Conservation (phyloP, 53 echinoderm and acorn worm genomes). For the Astropecten irregularis region DNA sequence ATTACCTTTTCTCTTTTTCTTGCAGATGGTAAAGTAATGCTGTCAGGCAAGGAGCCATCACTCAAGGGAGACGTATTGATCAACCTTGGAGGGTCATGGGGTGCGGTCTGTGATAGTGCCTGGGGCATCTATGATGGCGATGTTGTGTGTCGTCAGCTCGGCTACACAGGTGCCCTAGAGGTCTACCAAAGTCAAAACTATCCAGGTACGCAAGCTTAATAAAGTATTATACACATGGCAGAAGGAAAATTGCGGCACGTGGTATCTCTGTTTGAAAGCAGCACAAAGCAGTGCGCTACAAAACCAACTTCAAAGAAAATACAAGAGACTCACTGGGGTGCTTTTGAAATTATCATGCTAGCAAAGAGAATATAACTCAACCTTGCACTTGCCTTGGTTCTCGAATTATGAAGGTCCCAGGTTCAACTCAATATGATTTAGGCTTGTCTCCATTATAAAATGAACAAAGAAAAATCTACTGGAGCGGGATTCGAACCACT, state of each 20-base stretch:
- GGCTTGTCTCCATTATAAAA: too few species aligned
- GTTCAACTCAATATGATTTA: too few species aligned
- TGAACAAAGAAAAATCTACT: too few species aligned
- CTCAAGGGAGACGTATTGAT: conserved; percentile 31
- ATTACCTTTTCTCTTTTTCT: too few species aligned
- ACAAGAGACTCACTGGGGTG: too few species aligned
- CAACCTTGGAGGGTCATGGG: conserved; percentile 13
- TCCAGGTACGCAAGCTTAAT: background rate
- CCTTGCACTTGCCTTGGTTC: too few species aligned
- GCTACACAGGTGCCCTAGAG: conserved; percentile 1
- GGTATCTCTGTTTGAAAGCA: too few species aligned
- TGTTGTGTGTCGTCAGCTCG: conserved; percentile 29
- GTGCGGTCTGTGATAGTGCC: conserved; percentile 19
- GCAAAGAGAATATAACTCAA: too few species aligned
- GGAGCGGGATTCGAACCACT: too few species aligned
- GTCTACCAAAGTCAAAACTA: conserved; percentile 1
- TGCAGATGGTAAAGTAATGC: conserved; percentile 29
- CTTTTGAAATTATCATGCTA: too few species aligned
- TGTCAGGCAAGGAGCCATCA: conserved; percentile 22
- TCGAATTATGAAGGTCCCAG: too few species aligned
- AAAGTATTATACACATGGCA: background rate
- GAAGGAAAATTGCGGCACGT: too few species aligned
- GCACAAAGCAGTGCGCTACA: background rate
- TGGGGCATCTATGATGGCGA: conserved; percentile 16
- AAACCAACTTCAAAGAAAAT: background rate